Percentiles rank a stretch among this genome's conserved stretches.
phyloP scores from a whole-genome alignment of 23 tunicate genomes.

The Trididemnum nubilum region DNA sequence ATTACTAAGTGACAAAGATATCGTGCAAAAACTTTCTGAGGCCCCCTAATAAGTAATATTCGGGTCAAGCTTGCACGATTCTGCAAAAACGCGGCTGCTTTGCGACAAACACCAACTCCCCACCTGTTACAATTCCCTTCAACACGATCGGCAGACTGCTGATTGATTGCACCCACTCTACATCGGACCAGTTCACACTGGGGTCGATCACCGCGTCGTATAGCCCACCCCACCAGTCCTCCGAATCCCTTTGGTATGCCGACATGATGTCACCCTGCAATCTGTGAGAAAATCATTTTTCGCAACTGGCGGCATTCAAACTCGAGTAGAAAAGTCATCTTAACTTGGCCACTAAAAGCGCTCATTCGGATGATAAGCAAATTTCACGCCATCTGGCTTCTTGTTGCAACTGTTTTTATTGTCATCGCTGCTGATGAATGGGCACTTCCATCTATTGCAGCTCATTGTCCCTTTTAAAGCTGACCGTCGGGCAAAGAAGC shows the following conservation, averaged over 20 bases:
- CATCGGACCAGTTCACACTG: conserved; percentile 61
- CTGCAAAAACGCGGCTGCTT: no score
- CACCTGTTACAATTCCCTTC: conserved; percentile 80
- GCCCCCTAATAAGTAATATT: no score
- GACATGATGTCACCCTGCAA: background rate
- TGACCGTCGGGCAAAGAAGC: no score
- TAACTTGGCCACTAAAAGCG: background rate
- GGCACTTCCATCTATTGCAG: no score
- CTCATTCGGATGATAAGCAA: background rate
- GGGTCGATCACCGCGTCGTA: conserved; percentile 30
- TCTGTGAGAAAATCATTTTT: background rate
- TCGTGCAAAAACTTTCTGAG: no score
- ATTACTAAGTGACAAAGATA: no score
- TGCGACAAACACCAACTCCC: no score
- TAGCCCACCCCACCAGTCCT: background rate
- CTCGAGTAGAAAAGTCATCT: background rate
- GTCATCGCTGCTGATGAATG: no score
- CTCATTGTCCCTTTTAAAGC: no score
- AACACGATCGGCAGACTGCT: conserved; percentile 65
- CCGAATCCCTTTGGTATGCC: background rate
- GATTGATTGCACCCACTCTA: conserved; percentile 66
- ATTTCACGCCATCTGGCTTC: no score
- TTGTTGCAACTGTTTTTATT: no score
- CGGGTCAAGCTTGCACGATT: no score
- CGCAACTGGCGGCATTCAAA: background rate